Conservation (phyloP, 2,888 invertebrate genomes). For the Epinotia nisella region DNA sequence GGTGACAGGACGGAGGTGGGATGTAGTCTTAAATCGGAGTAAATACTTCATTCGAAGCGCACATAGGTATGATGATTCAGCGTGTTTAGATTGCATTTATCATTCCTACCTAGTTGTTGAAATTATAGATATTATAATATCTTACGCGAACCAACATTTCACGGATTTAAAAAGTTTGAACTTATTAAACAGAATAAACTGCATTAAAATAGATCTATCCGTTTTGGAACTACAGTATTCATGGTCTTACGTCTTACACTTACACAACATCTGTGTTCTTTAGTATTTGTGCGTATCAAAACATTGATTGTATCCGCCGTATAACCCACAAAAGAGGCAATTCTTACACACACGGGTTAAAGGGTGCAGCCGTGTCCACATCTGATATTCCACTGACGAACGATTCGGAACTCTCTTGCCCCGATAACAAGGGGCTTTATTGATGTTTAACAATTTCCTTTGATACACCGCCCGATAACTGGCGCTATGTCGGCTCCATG, state of each 20-base stretch:
- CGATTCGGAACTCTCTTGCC: conserved; percentile 65
- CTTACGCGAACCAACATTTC: conserved; percentile 2
- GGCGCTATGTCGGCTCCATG: conserved; percentile 56
- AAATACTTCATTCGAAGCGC: background rate
- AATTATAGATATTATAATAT: conserved; percentile 1
- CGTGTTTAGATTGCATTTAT: background rate
- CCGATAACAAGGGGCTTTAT: conserved; percentile 62
- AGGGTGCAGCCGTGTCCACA: conserved; percentile 69
- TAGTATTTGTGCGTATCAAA: background rate
- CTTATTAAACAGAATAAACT: background rate
- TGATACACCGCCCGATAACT: conserved; percentile 77
- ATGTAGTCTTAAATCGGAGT: conserved; percentile 14
- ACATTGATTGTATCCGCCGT: conserved; percentile 16
- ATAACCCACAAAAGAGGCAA: conserved; percentile 64
- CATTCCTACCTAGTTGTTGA: background rate
- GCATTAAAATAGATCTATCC: background rate
- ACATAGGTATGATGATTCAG: background rate
- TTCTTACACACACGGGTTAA: conserved; percentile 68
- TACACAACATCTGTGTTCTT: background rate
- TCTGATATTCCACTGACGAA: conserved; percentile 58
- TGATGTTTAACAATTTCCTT: conserved; percentile 61
- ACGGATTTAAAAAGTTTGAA: background rate
- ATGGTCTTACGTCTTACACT: background rate
- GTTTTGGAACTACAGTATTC: background rate
- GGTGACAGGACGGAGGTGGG: conserved; percentile 21